A percentile compares a stretch with the other conserved stretches of the same genome.
Conservation (phyloP, 1,140 invertebrate species). For the Brachionus plicatilis region DNA sequence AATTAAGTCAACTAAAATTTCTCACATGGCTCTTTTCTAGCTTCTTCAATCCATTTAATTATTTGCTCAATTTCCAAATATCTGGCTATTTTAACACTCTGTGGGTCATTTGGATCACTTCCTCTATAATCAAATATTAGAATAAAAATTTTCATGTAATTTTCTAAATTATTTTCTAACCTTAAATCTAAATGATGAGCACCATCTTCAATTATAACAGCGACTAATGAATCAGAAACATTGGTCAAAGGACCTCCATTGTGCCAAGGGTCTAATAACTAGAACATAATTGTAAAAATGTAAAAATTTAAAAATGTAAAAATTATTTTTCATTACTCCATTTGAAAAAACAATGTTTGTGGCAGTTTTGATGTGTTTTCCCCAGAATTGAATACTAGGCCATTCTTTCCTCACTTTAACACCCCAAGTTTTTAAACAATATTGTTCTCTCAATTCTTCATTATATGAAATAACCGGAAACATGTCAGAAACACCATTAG, state of each 20-base stretch:
- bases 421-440: conserved; percentile 67
- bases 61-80: conserved; percentile 25
- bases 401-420: conserved; percentile 65
- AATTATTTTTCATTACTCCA: neutral
- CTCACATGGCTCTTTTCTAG: conserved; percentile 5
- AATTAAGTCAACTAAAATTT: neutral
- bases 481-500: conserved; percentile 71
- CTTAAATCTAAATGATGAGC: conserved; percentile 69
- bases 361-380: conserved; percentile 75
- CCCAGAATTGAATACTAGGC: conserved; percentile 72
- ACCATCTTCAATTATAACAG: conserved; percentile 66
- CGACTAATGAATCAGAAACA: conserved; percentile 4
- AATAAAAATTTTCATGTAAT: neutral
- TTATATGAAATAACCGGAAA: conserved; percentile 73
- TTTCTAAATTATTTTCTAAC: neutral
- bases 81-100: conserved; percentile 8
- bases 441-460: conserved; percentile 62
- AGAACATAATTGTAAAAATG: neutral
- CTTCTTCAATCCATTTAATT: conserved; percentile 33
- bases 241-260: conserved; percentile 70
- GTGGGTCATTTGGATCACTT: conserved; percentile 28
- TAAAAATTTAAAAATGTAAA: neutral
- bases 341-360: conserved; percentile 54
- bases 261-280: conserved; percentile 78
- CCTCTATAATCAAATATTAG: neutral